phyloP scores from a whole-genome alignment of 1,140 invertebrate species.

The Reticulitermes speratus region DNA sequence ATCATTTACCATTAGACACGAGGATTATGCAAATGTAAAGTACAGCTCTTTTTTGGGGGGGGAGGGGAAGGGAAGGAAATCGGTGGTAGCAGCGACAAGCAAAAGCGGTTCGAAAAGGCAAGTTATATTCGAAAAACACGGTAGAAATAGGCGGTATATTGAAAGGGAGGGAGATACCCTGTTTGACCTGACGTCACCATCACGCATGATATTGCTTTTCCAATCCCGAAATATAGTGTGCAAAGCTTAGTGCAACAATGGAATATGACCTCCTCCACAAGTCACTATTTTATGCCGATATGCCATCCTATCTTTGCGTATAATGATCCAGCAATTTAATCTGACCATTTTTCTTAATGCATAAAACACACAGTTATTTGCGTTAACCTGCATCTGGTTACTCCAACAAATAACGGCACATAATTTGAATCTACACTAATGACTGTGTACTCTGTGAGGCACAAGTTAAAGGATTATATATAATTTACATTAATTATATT shows the following conservation, averaged over 20 bases:
- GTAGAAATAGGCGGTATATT: not conserved
- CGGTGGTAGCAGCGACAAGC: not conserved
- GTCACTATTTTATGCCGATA: no score
- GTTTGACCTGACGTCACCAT: not conserved
- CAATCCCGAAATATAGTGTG: not conserved
- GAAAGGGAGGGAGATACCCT: not conserved
- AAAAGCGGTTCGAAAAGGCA: not conserved
- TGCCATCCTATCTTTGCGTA: no score
- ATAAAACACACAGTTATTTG: no score
- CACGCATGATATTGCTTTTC: constrained; percentile 16
- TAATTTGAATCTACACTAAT: no score
- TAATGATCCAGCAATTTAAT: no score
- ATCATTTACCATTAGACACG: not conserved
- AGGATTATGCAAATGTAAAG: not conserved
- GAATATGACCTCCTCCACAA: not conserved
- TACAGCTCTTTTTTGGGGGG: not conserved
- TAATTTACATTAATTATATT: no score
- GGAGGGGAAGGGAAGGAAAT: not conserved
- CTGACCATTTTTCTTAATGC: no score
- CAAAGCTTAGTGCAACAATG: not conserved
- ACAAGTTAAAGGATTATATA: no score
- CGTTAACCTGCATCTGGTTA: no score
- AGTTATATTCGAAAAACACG: not conserved
- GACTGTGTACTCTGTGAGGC: no score
- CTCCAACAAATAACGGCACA: no score